Evolutionary conservation across 2,113 vertebrate genomes (phyloP).

Genomic region (Oreochromis aureus): DNA sequence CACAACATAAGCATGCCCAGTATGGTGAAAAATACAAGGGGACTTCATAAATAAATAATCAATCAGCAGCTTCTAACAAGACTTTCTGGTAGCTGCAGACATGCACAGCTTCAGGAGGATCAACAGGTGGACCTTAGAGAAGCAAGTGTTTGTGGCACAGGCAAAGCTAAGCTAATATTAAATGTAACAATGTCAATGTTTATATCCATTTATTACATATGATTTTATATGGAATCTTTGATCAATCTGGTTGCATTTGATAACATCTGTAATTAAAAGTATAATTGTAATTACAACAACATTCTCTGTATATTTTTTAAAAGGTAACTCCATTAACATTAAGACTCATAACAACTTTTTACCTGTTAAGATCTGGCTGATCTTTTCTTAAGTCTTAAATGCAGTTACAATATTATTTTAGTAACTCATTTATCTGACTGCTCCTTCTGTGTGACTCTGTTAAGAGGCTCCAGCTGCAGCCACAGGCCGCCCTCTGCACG

Average conservation of each 20-base stretch:
- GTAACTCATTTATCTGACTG: neutral
- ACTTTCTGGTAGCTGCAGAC: neutral
- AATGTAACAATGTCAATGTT: neutral
- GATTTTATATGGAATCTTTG: neutral
- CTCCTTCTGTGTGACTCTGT: neutral
- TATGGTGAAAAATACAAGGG: neutral
- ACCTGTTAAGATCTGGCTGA: neutral
- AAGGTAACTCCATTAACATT: no score
- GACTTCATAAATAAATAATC: fast-evolving
- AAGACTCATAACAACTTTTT: no score
- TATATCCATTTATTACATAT: neutral
- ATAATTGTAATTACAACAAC: neutral
- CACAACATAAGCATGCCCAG: neutral
- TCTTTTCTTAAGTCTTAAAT: fast-evolving
- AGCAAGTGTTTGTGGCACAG: neutral
- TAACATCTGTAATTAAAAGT: fast-evolving
- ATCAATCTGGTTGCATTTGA: neutral
- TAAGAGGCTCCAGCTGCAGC: slow-evolving; percentile 74
- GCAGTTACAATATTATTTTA: neutral
- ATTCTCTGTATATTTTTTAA: no score
- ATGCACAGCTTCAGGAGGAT: neutral
- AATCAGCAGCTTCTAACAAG: neutral
- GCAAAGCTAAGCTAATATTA: neutral
- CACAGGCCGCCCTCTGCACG: slow-evolving; percentile 78
- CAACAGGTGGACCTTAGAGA: neutral